These are phyloP conservation scores for Alentia gelatinosa DNA, from an alignment of 2,888 invertebrate species.

Conservation along the genomic window DNA sequence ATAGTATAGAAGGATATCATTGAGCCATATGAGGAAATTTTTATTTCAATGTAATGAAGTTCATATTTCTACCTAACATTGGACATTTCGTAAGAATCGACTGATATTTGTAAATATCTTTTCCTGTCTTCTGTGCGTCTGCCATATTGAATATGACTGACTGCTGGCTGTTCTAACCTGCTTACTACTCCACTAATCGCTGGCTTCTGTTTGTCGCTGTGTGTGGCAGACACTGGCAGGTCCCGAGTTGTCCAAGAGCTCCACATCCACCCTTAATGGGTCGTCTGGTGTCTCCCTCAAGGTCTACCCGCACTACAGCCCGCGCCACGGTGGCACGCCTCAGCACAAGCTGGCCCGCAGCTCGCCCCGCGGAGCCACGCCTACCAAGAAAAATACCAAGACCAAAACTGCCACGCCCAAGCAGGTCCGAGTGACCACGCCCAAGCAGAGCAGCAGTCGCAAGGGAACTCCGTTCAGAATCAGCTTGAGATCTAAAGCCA, in stretches of 20 bases:
- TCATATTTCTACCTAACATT: too few species aligned
- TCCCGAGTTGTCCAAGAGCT: background rate
- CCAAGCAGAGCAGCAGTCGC: background rate
- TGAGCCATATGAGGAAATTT: too few species aligned
- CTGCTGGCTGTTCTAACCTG: background rate
- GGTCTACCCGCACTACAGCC: slow-evolving; percentile 51
- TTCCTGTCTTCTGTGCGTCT: too few species aligned
- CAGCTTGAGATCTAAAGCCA: background rate
- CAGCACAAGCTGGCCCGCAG: slow-evolving; percentile 24
- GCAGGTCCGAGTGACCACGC: background rate
- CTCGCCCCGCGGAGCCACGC: background rate
- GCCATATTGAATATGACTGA: too few species aligned
- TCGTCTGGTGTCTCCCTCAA: slow-evolving; percentile 16
- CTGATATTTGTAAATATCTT: too few species aligned
- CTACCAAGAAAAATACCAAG: background rate
- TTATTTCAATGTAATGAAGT: too few species aligned
- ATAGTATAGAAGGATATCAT: too few species aligned
- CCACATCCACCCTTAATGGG: slow-evolving; percentile 32
- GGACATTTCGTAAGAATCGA: too few species aligned
- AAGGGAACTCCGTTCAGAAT: background rate
- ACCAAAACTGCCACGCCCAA: background rate
- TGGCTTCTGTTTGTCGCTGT: too few species aligned
- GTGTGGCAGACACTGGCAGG: background rate
- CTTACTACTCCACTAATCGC: background rate
- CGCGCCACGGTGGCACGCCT: slow-evolving; percentile 1